These are phyloP conservation scores for Trematomus loennbergii DNA, from an alignment of 2,113 vertebrate species.

Conservation along the genomic window DNA sequence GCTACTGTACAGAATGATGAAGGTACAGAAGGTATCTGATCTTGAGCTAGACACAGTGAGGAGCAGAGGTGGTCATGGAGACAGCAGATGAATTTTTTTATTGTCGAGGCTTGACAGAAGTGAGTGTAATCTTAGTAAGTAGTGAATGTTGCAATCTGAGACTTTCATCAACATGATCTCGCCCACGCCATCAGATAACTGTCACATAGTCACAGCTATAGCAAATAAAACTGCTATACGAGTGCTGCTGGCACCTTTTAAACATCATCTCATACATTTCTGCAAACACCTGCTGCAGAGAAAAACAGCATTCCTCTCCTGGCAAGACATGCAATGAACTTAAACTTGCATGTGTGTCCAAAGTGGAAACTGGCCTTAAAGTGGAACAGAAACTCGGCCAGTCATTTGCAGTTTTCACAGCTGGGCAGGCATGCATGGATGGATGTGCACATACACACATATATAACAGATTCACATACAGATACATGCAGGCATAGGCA, in stretches of 20 bases:
- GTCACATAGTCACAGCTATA: slow-evolving; percentile 9
- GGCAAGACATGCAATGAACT: slow-evolving; percentile 10
- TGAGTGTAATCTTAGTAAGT: slow-evolving; percentile 6
- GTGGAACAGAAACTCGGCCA: slow-evolving; percentile 38
- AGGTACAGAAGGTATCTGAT: slow-evolving; percentile 21
- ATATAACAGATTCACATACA: background rate
- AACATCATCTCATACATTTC: slow-evolving; percentile 10
- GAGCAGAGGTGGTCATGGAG: slow-evolving; percentile 10
- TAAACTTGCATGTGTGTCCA: slow-evolving; percentile 31
- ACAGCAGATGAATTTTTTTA: slow-evolving; percentile 7
- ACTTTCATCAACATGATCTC: slow-evolving; percentile 35
- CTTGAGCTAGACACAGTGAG: background rate
- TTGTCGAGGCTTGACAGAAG: background rate
- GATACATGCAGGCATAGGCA: background rate
- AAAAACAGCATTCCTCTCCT: slow-evolving; percentile 11
- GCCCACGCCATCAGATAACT: slow-evolving; percentile 25
- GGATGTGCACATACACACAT: slow-evolving; percentile 9
- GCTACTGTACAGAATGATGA: slow-evolving; percentile 17
- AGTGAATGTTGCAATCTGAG: slow-evolving; percentile 15
- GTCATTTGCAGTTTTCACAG: slow-evolving; percentile 49
- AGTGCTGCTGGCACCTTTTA: background rate
- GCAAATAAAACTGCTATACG: slow-evolving; percentile 18
- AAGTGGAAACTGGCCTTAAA: slow-evolving; percentile 28
- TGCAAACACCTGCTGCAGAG: background rate
- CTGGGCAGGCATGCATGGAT: slow-evolving; percentile 34